A percentile compares a stretch with the other conserved stretches of the same genome.
phyloP scores from a whole-genome alignment of 2,797 vertebrate genomes.

The Catamblyrhynchus diadema region DNA sequence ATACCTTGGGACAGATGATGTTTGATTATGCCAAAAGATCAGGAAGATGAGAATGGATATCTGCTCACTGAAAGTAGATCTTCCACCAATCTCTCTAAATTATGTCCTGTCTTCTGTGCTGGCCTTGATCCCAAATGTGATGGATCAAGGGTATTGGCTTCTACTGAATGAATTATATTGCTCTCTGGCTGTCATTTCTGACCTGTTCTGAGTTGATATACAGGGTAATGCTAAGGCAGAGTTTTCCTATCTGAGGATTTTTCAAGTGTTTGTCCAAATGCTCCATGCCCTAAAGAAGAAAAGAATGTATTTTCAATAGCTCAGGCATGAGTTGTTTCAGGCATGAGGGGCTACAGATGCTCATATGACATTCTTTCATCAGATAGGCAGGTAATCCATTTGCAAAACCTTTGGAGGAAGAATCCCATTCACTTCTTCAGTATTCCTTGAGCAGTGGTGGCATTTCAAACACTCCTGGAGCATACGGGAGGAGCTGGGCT shows the following conservation, averaged over 20 bases:
- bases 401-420: not conserved
- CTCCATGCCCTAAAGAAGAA: not conserved
- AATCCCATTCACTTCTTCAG: not conserved
- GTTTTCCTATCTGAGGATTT: not conserved
- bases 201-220: not conserved
- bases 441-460: not conserved
- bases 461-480: not conserved
- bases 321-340: not conserved
- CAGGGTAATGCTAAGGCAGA: not conserved
- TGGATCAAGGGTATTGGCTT: not conserved
- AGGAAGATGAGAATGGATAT: not conserved
- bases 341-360: not conserved
- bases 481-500: not conserved
- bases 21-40: not conserved
- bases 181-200: not conserved
- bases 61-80: not conserved
- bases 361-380: not conserved
- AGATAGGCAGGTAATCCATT: not conserved
- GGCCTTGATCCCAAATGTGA: not conserved
- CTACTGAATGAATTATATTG: not conserved
- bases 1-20: not conserved
- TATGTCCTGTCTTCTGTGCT: not conserved
- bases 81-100: constrained; percentile 7
- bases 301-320: not conserved
- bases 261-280: not conserved